Percentiles rank a stretch among this genome's conserved stretches.
Evolutionary conservation across 2,113 vertebrate species (phyloP).

Genomic region (Mesembrinibis cayennensis): DNA sequence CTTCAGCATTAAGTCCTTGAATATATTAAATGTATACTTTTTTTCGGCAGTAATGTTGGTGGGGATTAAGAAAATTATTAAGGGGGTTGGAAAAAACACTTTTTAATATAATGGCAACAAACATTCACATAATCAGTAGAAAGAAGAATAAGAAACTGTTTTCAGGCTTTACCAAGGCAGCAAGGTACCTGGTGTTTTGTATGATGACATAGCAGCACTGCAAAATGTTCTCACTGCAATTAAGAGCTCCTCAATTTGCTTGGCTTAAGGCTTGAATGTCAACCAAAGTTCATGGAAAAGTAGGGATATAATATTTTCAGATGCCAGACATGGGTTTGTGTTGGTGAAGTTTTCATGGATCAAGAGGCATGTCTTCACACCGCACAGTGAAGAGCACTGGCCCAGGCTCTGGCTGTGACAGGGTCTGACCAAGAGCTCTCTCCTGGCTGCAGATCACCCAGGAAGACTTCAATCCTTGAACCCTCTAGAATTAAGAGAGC

Average conservation of each 20-base stretch:
- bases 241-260: background rate
- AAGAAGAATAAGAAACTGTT: background rate
- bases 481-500: background rate
- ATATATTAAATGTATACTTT: background rate
- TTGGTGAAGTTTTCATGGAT: background rate
- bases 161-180: background rate
- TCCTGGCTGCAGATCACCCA: background rate
- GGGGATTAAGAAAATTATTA: background rate
- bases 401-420: no score
- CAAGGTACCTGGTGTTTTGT: background rate
- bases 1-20: background rate
- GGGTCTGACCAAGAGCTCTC: background rate
- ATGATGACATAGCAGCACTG: background rate
- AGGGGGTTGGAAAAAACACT: background rate
- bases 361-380: rapidly evolving
- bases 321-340: background rate
- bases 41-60: background rate
- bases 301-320: background rate
- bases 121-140: background rate
- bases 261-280: background rate
- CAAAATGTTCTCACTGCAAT: background rate
- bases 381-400: rapidly evolving
- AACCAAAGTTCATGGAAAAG: background rate
- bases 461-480: background rate
- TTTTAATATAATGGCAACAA: background rate